These are phyloP conservation scores for Chrysoperla carnea DNA, from an alignment of 1,140 invertebrate species.

Conservation along the genomic window DNA sequence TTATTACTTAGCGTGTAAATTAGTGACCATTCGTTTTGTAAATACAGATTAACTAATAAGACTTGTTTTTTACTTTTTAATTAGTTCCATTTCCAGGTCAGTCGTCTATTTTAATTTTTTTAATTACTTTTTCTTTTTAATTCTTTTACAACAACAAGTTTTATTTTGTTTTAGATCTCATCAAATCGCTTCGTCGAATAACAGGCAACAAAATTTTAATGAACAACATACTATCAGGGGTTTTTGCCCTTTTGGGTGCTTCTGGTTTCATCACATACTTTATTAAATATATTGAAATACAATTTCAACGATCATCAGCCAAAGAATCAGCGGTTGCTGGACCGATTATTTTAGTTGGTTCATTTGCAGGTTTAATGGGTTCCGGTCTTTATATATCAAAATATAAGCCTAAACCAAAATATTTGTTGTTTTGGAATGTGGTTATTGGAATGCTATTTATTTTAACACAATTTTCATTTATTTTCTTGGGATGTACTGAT, in stretches of 20 bases:
- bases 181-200: conserved; percentile 31
- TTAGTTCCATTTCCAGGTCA: too few species aligned
- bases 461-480: conserved; percentile 27
- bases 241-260: conserved; percentile 43
- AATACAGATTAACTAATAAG: too few species aligned
- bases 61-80: too few species aligned
- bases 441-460: conserved; percentile 35
- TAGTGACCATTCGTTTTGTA: too few species aligned
- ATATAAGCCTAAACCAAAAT: conserved; percentile 36
- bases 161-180: not conserved
- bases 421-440: conserved; percentile 43
- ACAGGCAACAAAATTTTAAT: conserved; percentile 38
- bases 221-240: conserved; percentile 33
- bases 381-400: conserved; percentile 42
- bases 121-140: too few species aligned
- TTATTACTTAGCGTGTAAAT: too few species aligned
- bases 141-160: too few species aligned
- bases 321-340: conserved; percentile 42
- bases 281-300: conserved; percentile 52
- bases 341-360: conserved; percentile 33
- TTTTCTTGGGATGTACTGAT: conserved; percentile 36
- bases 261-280: conserved; percentile 49
- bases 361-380: conserved; percentile 39
- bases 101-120: too few species aligned
- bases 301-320: conserved; percentile 42